Evolutionary conservation across 2,888 invertebrate genomes (phyloP), one percentile per base, ranked within the genome.

Genomic region (Polydrusus tereticollis): DNA sequence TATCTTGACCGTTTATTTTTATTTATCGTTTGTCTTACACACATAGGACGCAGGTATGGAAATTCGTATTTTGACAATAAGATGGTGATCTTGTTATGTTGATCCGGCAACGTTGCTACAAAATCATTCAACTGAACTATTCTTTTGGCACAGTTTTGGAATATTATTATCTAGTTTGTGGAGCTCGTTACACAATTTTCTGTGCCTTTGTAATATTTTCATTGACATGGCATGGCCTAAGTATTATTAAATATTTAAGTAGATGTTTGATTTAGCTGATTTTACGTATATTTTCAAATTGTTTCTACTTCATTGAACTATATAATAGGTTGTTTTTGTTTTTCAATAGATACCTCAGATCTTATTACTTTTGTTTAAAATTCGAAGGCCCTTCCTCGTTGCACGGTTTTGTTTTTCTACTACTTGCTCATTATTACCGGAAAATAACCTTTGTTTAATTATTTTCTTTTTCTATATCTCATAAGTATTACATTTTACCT

Each of bases 351-450:
- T n/a, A n/a, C n/a, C n/a, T n/a, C n/a, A n/a, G n/a, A 69, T 38
- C 58, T 29, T 5, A 69, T 41, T 55, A 33, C 62, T 69, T 69
- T 47, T 69, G 55, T 29, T 63, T 63, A 29, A 12, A 57, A 57
- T 23, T 55, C 62, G 69, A 69, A 69, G 69, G 69, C 52, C 45
- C 57, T 69, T 69, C 69, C 69, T 69, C 12, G 26, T 64, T 64
- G 64, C 16, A 33, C 7, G 21, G 36, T 33, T 50, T 20, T 7
- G 63, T 57, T 41, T 67, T 59, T 29, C 16, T 55, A 10, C n/a
- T 67, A 18, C 33, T 16, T 21, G 16, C 12, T 62, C 7, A 41
- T 65, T 55, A 65, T 58, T 43, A 59, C 59, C 20, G 59, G 59
- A 59, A 59, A 26, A 62, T 62, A 50, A 26, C 50, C 67, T 67